phyloP scores from a whole-genome alignment of 2,797 vertebrate species.

The Luscinia megarhynchos region DNA sequence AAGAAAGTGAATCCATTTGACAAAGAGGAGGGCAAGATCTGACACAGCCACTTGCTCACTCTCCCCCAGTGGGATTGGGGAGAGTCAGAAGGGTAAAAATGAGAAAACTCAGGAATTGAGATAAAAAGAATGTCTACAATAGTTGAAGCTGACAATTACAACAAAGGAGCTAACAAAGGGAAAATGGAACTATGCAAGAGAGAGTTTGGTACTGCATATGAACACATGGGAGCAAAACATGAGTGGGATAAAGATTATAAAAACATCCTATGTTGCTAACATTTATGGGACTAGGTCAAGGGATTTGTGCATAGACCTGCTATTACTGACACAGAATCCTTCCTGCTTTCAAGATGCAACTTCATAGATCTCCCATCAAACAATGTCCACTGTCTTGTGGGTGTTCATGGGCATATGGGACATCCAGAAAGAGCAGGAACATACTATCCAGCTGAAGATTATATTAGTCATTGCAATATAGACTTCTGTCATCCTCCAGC shows the following conservation, averaged over 20 bases:
- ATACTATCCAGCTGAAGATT: background rate
- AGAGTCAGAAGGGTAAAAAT: background rate
- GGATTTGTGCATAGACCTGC: background rate
- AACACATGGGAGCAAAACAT: accelerated
- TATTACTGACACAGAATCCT: background rate
- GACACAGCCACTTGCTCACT: accelerated
- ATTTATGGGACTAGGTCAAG: background rate
- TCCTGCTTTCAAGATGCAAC: background rate
- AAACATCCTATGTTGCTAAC: background rate
- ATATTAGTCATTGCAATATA: background rate
- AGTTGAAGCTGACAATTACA: background rate
- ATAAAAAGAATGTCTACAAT: background rate
- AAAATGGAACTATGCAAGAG: background rate
- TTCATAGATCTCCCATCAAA: background rate
- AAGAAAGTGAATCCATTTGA: background rate
- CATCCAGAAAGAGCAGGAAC: background rate
- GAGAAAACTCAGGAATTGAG: background rate
- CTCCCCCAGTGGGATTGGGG: accelerated
- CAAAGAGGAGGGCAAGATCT: background rate
- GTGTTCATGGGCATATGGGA: background rate
- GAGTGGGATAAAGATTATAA: background rate
- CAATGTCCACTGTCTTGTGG: background rate
- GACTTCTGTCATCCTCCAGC: background rate
- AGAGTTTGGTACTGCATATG: background rate
- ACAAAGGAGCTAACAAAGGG: background rate